A percentile compares a stretch with the other conserved stretches of the same genome.
Conservation (phyloP, 1,140 invertebrate species). For the Notospermus geniculatus region DNA sequence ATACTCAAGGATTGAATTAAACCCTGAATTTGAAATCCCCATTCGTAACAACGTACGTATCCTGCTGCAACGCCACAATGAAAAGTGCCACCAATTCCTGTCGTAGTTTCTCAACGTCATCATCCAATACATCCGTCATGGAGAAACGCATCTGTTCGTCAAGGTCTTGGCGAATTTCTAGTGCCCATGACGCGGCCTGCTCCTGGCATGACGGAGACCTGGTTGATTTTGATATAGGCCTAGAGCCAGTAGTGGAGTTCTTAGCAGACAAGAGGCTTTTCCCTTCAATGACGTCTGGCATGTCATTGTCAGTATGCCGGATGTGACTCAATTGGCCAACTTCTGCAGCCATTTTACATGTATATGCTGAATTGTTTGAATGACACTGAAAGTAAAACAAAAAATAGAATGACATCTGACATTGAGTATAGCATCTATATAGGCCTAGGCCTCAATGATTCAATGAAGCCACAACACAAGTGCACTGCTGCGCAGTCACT, state of each 20-base stretch:
- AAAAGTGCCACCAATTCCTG: constrained; percentile 42
- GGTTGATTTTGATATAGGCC: background rate
- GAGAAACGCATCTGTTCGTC: background rate
- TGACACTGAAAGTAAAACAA: too few species aligned
- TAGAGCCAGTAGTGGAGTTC: background rate
- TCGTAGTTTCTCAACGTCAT: constrained; percentile 35
- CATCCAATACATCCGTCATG: constrained; percentile 28
- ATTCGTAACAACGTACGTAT: constrained; percentile 28
- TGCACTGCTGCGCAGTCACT: too few species aligned
- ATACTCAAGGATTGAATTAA: too few species aligned
- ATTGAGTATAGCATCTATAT: background rate
- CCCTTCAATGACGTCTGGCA: constrained; percentile 4
- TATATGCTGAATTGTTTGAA: background rate
- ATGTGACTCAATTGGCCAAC: background rate
- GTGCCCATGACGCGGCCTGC: background rate
- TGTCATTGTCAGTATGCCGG: background rate
- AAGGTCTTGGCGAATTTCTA: background rate
- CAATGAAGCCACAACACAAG: too few species aligned
- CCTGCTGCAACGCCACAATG: constrained; percentile 45
- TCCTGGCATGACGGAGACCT: constrained; percentile 2
- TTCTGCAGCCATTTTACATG: too few species aligned
- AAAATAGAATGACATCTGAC: too few species aligned
- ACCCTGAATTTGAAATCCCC: background rate
- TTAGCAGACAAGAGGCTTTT: background rate
- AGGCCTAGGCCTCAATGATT: too few species aligned